Evolutionary conservation across 2,797 vertebrate species (phyloP), one percentile per base, ranked within the genome.

Genomic region (Alca torda): DNA sequence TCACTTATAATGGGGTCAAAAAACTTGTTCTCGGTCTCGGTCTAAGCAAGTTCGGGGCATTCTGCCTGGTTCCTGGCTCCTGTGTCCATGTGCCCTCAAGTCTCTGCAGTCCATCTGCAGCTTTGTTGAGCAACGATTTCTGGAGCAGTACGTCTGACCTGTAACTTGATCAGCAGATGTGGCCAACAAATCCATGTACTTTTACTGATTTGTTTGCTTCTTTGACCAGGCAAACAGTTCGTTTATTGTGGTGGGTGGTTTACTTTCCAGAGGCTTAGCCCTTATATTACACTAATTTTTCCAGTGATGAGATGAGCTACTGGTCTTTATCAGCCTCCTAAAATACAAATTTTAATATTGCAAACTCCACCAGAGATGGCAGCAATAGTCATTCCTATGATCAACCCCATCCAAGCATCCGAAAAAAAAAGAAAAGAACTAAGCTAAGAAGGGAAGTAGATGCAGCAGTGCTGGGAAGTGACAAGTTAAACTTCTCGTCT

Each of bases 41-140:
- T 48, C 51, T 37, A 37, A 82, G 43, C 26, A 46, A 57, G 35
- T 19, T 26, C 24, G 19, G 60, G 84, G 35, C 23, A 26, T 54
- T 60, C 48, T 72, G 35, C 14, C 30, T 30, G 4, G 57, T 11
- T 63, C 23, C 41, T 63, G 16, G 33, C 21, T 65, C 33, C 43
- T 25, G 9, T 31, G 56, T n/a, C 19, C 1, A 0, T 1, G 4
- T 16, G 28, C 3, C 37, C 39, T 37, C 21, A 41, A 7, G 31
- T 16, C 31, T 28, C 50, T 41, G 39, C 16, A 39, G 50, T 31
- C 54, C 24, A 43, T 3, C 53, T 30, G 43, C 37, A 69, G 19
- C 33, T 67, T 51, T 59, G 21, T 23, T 11, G 3, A 28, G 28
- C 35, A 48, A 6, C 3, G 20, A 14, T 4, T 51, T 28, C 41